These are phyloP conservation scores for Dryobates pubescens DNA, from an alignment of 2,797 vertebrate genomes.

Conservation along the genomic window DNA sequence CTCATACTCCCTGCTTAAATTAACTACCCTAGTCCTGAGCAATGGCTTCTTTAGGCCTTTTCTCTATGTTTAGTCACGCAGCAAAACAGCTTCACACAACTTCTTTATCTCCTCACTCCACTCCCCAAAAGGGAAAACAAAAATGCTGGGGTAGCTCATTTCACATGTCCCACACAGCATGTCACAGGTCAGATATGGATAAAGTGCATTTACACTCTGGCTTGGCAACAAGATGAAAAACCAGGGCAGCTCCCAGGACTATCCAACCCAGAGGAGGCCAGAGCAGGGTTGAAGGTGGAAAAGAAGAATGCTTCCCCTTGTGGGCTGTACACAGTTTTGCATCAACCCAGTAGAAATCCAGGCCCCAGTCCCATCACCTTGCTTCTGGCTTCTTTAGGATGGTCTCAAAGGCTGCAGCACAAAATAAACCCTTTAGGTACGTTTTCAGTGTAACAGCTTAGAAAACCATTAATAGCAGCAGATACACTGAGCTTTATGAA, in stretches of 20 bases:
- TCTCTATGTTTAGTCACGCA: background rate
- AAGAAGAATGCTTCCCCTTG: background rate
- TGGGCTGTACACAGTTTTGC: rapidly evolving
- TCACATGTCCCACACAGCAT: background rate
- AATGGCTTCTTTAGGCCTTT: background rate
- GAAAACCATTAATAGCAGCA: background rate
- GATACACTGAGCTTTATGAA: background rate
- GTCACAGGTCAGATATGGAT: background rate
- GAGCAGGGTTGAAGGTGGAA: background rate
- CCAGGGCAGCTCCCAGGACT: background rate
- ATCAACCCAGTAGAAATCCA: background rate
- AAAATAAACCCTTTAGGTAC: background rate
- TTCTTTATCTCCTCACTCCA: background rate
- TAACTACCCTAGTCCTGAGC: background rate
- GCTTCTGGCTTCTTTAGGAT: background rate
- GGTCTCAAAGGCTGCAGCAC: background rate
- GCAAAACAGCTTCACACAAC: background rate
- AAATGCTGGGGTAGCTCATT: background rate
- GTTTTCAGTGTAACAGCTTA: background rate
- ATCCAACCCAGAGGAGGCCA: background rate
- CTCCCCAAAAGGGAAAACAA: background rate
- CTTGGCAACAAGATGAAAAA: background rate
- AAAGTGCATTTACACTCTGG: background rate
- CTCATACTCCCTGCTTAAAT: background rate
- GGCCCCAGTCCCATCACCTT: background rate